A percentile compares a stretch with the other conserved stretches of the same genome.
Evolutionary conservation across 2,113 vertebrate species (phyloP).

Genomic region (Gopherus flavomarginatus): DNA sequence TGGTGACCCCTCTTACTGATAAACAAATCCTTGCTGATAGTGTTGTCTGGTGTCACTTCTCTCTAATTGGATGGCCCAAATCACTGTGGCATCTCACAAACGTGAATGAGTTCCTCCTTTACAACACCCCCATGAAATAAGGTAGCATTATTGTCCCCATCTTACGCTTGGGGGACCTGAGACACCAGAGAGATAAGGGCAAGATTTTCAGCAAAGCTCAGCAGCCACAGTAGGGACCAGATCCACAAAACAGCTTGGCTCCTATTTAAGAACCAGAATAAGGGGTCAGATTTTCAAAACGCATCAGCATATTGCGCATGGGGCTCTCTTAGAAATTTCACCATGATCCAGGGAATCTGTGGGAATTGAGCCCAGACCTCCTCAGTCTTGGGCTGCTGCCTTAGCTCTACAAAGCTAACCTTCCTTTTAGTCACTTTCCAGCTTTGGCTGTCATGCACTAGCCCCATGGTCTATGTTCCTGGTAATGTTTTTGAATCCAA

Average conservation of each 20-base stretch:
- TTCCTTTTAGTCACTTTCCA: neutral
- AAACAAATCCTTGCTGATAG: neutral
- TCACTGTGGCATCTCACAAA: neutral
- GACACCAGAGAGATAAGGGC: neutral
- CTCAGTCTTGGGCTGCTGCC: neutral
- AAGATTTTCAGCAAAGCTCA: neutral
- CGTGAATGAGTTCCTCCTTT: neutral
- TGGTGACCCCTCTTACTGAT: neutral
- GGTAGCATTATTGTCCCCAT: neutral
- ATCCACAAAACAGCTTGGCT: neutral
- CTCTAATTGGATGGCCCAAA: neutral
- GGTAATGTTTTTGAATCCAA: neutral
- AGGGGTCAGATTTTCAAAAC: neutral
- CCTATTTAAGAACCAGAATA: neutral
- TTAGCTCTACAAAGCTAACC: neutral
- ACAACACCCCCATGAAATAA: neutral
- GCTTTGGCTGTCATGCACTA: neutral
- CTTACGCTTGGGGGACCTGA: neutral
- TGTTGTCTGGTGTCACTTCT: neutral
- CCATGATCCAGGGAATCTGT: neutral
- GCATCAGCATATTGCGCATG: neutral
- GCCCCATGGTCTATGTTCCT: neutral
- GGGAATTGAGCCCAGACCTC: neutral
- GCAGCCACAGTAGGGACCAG: neutral
- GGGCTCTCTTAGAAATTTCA: neutral